Evolutionary conservation across 2,797 vertebrate genomes (phyloP).

Genomic region (Podarcis siculus): DNA sequence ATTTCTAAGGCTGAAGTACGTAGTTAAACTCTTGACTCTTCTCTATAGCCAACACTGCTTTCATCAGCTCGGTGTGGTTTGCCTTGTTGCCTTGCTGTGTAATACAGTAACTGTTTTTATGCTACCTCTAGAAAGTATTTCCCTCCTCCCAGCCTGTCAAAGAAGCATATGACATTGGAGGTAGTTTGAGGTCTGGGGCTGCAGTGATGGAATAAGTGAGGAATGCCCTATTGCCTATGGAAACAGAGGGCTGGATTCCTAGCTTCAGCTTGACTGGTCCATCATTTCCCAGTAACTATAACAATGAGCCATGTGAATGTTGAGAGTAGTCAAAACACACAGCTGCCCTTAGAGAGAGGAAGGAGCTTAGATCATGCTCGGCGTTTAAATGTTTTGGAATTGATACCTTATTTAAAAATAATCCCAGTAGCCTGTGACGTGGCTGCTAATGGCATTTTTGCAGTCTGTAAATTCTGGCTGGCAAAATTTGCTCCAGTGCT

Average conservation of each 20-base stretch:
- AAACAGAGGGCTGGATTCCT: not conserved
- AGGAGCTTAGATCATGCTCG: not conserved
- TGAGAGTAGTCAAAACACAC: not conserved
- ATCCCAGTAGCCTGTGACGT: not conserved
- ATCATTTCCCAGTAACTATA: not conserved
- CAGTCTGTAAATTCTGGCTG: not conserved
- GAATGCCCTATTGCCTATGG: slow-evolving; percentile 73
- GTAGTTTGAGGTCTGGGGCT: slow-evolving; percentile 36
- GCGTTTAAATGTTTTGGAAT: slow-evolving; percentile 7
- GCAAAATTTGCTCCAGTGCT: not conserved
- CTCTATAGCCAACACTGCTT: slow-evolving; percentile 16
- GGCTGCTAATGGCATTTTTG: not conserved
- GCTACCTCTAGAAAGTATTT: not conserved
- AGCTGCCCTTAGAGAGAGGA: not conserved
- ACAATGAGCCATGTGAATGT: not conserved
- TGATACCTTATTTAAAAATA: not conserved
- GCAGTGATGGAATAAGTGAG: slow-evolving; percentile 38
- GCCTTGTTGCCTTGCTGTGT: not conserved
- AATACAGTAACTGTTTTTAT: slow-evolving; percentile 34
- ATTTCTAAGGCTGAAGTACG: not conserved
- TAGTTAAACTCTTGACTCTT: slow-evolving; percentile 48
- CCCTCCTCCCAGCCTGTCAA: slow-evolving; percentile 16
- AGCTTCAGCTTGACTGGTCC: not conserved
- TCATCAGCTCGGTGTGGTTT: slow-evolving; percentile 13
- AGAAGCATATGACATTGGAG: slow-evolving; percentile 32